Conservation (phyloP, 2,113 vertebrate species). For the Dunckerocampus dactyliophorus region DNA sequence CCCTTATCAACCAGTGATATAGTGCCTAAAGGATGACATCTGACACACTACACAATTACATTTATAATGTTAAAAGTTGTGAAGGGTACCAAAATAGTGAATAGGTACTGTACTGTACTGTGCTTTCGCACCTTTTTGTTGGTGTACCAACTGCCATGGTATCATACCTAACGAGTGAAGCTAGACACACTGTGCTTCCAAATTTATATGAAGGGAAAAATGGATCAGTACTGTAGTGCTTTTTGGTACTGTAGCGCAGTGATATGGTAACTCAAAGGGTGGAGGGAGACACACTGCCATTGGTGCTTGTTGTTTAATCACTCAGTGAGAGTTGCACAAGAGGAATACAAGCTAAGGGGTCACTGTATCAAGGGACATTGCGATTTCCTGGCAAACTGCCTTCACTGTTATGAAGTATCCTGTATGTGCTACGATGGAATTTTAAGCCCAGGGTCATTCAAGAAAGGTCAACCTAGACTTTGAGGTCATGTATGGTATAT, state of each 20-base stretch:
- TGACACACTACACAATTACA: no score
- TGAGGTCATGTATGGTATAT: not conserved
- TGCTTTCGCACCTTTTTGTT: no score
- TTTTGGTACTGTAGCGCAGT: not conserved
- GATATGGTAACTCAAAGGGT: no score
- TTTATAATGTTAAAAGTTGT: no score
- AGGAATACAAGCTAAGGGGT: not conserved
- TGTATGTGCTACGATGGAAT: not conserved
- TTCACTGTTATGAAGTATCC: not conserved
- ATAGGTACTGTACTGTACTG: no score
- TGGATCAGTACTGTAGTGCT: not conserved
- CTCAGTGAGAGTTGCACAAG: not conserved
- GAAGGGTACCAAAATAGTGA: no score
- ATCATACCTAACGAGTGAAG: no score
- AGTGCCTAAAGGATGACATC: no score
- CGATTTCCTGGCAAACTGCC: slow-evolving; percentile 1
- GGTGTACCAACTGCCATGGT: no score
- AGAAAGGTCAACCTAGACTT: not conserved
- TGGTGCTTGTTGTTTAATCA: not conserved
- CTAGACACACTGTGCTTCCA: no score
- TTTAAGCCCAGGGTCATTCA: not conserved
- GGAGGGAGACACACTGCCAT: not conserved
- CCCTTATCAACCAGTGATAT: no score
- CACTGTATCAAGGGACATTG: not conserved
- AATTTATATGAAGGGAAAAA: not conserved